Evolutionary conservation across 1,140 invertebrate genomes (phyloP).

Genomic region (Eurosta solidaginis): DNA sequence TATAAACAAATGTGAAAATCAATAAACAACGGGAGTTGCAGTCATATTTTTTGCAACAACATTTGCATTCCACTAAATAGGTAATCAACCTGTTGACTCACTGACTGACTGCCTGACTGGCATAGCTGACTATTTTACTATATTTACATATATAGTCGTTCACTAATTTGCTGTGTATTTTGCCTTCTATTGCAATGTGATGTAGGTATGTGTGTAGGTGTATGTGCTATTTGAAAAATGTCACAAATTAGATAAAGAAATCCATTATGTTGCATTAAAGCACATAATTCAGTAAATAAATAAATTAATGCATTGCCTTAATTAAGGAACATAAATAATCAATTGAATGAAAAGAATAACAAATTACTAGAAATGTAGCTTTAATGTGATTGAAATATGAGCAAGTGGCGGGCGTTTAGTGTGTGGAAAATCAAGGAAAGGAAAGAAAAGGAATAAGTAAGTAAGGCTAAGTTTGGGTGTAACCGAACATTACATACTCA

Average conservation of each 20-base stretch:
- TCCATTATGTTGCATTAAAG: conserved; percentile 31
- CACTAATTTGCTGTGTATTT: not conserved
- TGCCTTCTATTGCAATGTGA: not conserved
- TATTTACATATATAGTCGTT: no score
- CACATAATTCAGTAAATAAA: not conserved
- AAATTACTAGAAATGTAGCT: no score
- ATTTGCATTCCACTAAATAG: conserved; percentile 8
- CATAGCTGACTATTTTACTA: no score
- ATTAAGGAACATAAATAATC: not conserved
- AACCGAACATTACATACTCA: no score
- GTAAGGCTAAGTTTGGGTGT: no score
- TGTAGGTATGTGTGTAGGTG: not conserved
- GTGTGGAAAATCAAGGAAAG: no score
- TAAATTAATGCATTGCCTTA: not conserved
- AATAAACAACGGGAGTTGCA: not conserved
- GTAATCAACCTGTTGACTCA: not conserved
- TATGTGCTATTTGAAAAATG: not conserved
- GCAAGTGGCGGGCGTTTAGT: no score
- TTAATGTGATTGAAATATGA: no score
- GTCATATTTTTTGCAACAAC: not conserved
- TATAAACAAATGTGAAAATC: not conserved
- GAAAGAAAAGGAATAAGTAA: no score
- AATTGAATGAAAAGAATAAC: not conserved
- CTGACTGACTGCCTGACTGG: not conserved
- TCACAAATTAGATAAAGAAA: not conserved